phyloP scores from a whole-genome alignment of 2,113 vertebrate species.

The Clupea harengus region DNA sequence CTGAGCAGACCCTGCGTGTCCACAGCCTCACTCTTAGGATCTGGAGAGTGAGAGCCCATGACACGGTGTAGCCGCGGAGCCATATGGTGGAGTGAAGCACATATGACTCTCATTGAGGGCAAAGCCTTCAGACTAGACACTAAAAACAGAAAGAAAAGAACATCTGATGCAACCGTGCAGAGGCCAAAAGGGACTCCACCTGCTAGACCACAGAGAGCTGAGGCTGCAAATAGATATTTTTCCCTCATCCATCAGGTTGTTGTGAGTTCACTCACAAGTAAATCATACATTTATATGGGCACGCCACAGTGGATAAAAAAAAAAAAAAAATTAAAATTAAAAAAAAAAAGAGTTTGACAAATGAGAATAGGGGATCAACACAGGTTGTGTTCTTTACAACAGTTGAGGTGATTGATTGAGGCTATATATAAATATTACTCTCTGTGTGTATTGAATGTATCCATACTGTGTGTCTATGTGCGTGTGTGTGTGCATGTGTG shows the following conservation, averaged over 20 bases:
- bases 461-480: neutral
- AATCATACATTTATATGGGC: neutral
- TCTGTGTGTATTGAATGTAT: neutral
- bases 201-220: neutral
- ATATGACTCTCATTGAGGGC: constrained; percentile 1
- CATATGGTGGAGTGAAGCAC: constrained; percentile 3
- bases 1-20: neutral
- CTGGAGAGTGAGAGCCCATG: neutral
- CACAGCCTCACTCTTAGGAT: neutral
- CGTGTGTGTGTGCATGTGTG: neutral
- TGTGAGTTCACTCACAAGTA: neutral
- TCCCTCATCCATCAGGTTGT: neutral
- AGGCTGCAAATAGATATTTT: neutral
- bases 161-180: neutral
- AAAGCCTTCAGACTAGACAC: neutral
- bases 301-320: neutral
- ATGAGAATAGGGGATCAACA: neutral
- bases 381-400: neutral
- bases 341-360: neutral
- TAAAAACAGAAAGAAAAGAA: neutral
- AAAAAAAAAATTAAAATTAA: no score
- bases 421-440: neutral
- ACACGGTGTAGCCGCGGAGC: neutral
- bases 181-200: neutral
- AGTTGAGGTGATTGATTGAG: neutral